Percentiles rank a stretch among this genome's conserved stretches.
These are phyloP conservation scores for Pocillopora verrucosa DNA, from an alignment of 64 coral and sea anemone genomes.

Conservation along the genomic window DNA sequence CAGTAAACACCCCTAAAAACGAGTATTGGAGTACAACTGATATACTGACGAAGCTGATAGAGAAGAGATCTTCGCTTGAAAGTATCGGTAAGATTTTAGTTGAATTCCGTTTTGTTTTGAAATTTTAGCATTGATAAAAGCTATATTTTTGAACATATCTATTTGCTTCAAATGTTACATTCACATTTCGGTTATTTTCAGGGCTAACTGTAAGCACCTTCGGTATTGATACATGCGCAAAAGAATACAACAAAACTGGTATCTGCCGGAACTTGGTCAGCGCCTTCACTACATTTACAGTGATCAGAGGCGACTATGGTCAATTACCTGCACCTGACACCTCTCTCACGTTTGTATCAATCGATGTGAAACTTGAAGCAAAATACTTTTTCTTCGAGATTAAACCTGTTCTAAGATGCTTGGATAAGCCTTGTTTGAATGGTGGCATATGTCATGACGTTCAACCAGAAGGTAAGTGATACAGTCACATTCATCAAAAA, in stretches of 20 bases:
- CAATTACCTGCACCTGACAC: slow-evolving; percentile 51
- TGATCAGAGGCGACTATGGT: slow-evolving; percentile 65
- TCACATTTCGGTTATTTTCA: neutral
- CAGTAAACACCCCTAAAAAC: neutral
- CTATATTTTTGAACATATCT: too few relatives aligned
- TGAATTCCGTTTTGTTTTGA: neutral
- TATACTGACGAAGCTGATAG: slow-evolving; percentile 9
- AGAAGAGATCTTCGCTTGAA: slow-evolving; percentile 18
- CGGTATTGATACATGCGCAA: slow-evolving; percentile 55
- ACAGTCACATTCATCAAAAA: neutral
- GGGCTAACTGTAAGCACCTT: slow-evolving; percentile 29
- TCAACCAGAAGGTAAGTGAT: slow-evolving; percentile 32
- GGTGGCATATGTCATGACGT: slow-evolving; percentile 58
- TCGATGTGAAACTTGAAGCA: slow-evolving; percentile 42
- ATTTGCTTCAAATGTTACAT: neutral
- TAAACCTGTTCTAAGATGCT: slow-evolving; percentile 6
- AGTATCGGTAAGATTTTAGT: slow-evolving; percentile 20
- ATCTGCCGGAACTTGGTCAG: slow-evolving; percentile 42
- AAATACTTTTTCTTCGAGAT: neutral
- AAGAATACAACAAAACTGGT: slow-evolving; percentile 37
- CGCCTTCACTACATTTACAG: slow-evolving; percentile 28
- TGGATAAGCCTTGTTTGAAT: slow-evolving; percentile 59
- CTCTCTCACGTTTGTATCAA: slow-evolving; percentile 58
- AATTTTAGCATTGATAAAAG: neutral
- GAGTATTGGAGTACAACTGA: neutral